Evolutionary conservation across 2,888 invertebrate genomes (phyloP).

Genomic region (Caenorhabditis becei): DNA sequence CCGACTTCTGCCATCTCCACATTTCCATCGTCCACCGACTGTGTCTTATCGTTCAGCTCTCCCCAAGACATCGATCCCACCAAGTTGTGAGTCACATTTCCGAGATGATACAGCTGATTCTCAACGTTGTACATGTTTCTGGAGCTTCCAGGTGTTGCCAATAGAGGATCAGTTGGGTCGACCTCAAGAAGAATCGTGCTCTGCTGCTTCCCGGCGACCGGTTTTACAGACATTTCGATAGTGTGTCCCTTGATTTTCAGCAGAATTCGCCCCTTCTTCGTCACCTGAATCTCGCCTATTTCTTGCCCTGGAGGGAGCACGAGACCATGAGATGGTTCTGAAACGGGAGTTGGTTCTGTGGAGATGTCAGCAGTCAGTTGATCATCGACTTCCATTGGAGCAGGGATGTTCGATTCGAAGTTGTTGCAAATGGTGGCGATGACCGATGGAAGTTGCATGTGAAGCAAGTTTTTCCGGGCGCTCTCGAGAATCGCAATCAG

Average conservation of each 20-base stretch:
- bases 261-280: conserved; percentile 36
- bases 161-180: conserved; percentile 28
- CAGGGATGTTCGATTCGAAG: conserved; percentile 2
- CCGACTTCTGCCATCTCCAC: neutral
- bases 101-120: conserved; percentile 49
- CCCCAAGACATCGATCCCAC: conserved; percentile 56
- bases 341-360: neutral
- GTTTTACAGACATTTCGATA: conserved; percentile 44
- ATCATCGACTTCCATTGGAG: conserved; percentile 42
- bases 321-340: conserved; percentile 8
- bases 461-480: conserved; percentile 39
- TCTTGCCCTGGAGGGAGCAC: conserved; percentile 12
- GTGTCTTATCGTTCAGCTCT: conserved; percentile 19
- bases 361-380: neutral
- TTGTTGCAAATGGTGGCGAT: conserved; percentile 40
- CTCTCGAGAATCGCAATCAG: conserved; percentile 45
- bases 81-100: conserved; percentile 56
- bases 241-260: conserved; percentile 41
- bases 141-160: conserved; percentile 11
- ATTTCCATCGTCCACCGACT: neutral
- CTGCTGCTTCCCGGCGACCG: conserved; percentile 39
- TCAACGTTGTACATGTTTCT: neutral
- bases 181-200: conserved; percentile 46
- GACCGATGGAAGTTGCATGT: conserved; percentile 57
- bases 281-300: conserved; percentile 64